phyloP scores from a whole-genome alignment of 2,888 invertebrate species.

The Cosmia pyralina region DNA sequence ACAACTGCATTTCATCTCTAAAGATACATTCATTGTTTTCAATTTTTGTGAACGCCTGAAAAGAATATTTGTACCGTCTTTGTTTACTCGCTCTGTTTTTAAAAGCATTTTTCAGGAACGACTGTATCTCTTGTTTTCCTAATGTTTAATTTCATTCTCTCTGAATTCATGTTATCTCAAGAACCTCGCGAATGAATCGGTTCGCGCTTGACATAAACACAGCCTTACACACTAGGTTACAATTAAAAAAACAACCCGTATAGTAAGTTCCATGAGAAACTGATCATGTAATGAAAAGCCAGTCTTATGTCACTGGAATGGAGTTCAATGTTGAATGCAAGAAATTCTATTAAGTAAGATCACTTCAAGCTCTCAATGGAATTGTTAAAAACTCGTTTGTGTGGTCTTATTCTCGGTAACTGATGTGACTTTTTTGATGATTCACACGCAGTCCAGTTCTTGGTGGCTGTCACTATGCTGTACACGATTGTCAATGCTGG shows the following conservation, averaged over 20 bases:
- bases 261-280: conserved; percentile 52
- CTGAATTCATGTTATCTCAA: neutral
- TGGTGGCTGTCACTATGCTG: neutral
- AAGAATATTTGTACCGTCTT: neutral
- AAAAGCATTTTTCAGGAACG: neutral
- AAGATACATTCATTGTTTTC: conserved; percentile 8
- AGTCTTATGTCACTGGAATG: conserved; percentile 14
- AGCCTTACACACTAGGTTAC: conserved; percentile 57
- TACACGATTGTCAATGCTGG: conserved; percentile 7
- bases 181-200: conserved; percentile 2
- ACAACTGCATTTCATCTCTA: neutral
- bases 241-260: conserved; percentile 35
- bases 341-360: conserved; percentile 41
- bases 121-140: neutral
- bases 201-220: conserved; percentile 44
- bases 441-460: conserved; percentile 50
- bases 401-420: conserved; percentile 49
- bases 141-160: conserved; percentile 8
- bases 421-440: conserved; percentile 57
- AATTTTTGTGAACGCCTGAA: neutral
- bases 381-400: conserved; percentile 58
- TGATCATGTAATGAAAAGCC: conserved; percentile 9
- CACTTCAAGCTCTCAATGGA: conserved; percentile 48
- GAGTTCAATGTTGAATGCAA: conserved; percentile 25
- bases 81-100: conserved; percentile 1